phyloP scores from a whole-genome alignment of 2,113 vertebrate genomes.

The Jaculus jaculus region DNA sequence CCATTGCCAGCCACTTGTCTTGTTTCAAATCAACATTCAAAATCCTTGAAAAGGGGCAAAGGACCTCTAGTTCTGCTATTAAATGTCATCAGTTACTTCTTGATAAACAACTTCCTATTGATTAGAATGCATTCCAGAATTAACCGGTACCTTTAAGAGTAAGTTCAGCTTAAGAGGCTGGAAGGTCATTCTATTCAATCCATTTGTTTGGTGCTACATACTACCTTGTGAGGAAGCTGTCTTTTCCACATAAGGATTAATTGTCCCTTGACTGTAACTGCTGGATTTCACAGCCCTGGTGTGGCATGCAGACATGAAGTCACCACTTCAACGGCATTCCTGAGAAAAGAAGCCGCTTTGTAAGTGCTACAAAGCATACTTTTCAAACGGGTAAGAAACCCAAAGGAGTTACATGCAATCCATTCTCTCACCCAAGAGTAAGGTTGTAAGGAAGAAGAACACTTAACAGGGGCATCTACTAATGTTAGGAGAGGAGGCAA shows the following conservation, averaged over 20 bases:
- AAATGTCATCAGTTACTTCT: constrained; percentile 67
- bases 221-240: constrained; percentile 78
- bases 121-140: constrained; percentile 80
- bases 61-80: constrained; percentile 44
- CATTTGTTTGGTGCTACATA: constrained; percentile 83
- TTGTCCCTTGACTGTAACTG: constrained; percentile 84
- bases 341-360: constrained; percentile 62
- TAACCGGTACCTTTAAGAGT: constrained; percentile 74
- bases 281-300: constrained; percentile 81
- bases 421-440: neutral
- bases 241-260: constrained; percentile 81
- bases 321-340: constrained; percentile 80
- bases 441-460: constrained; percentile 27
- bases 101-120: constrained; percentile 71
- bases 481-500: neutral
- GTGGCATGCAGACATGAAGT: constrained; percentile 82
- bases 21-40: constrained; percentile 70
- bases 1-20: constrained; percentile 41
- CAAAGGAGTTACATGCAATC: neutral
- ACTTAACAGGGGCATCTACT: neutral
- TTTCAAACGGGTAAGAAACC: constrained; percentile 35
- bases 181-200: constrained; percentile 72
- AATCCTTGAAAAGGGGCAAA: constrained; percentile 71
- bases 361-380: constrained; percentile 74
- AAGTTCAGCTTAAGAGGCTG: constrained; percentile 56